Conservation (phyloP, 2,113 vertebrate species). For the Alouatta palliata region DNA sequence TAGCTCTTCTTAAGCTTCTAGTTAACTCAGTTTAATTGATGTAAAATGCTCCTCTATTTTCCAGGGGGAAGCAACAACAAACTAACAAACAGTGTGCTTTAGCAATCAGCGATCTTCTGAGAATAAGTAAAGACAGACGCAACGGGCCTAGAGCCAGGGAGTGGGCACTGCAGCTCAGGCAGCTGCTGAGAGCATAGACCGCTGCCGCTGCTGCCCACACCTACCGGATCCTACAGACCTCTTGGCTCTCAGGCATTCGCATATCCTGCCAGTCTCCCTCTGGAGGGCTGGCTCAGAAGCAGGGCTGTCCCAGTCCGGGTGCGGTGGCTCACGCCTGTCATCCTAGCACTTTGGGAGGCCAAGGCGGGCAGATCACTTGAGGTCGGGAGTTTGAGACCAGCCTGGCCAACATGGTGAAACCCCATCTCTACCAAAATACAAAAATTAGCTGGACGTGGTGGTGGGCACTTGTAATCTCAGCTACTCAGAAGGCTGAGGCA, state of each 20-base stretch:
- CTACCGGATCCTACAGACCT: neutral
- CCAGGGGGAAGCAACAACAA: neutral
- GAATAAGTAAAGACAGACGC: neutral
- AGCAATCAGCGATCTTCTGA: neutral
- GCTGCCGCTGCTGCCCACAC: accelerated
- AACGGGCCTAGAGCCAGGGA: neutral
- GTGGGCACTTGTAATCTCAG: too few species aligned
- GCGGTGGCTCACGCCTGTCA: too few species aligned
- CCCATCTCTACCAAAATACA: too few species aligned
- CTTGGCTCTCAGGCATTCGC: neutral
- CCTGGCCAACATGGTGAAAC: too few species aligned
- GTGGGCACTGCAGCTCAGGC: neutral
- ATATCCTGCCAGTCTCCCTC: neutral
- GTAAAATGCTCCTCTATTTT: neutral
- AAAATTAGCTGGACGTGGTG: too few species aligned
- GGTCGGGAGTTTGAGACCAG: too few species aligned
- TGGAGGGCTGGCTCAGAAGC: neutral
- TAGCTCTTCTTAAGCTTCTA: neutral
- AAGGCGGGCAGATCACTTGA: too few species aligned
- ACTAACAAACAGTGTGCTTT: neutral
- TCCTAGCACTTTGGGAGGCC: too few species aligned
- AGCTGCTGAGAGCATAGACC: neutral
- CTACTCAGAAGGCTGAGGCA: too few species aligned
- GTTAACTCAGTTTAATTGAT: neutral
- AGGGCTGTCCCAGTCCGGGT: neutral